Percentiles rank a stretch among this genome's conserved stretches.
phyloP scores from a whole-genome alignment of 2,888 invertebrate genomes.

The Tillus elongatus region DNA sequence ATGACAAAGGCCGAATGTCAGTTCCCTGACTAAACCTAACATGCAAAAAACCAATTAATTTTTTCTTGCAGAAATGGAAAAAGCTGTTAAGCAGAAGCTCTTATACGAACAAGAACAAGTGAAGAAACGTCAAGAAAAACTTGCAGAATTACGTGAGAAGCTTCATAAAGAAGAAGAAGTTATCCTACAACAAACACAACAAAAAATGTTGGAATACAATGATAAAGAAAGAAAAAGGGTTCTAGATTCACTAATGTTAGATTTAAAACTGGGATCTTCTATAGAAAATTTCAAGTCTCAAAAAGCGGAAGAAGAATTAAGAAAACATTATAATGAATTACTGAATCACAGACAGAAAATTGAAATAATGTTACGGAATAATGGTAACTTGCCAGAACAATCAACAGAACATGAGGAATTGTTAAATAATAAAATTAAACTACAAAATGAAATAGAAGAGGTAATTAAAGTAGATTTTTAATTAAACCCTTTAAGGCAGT shows the following conservation, averaged over 20 bases:
- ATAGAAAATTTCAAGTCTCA: slow-evolving; percentile 7
- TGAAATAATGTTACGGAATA: too few relatives aligned
- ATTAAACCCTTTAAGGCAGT: too few relatives aligned
- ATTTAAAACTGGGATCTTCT: slow-evolving; percentile 8
- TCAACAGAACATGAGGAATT: too few relatives aligned
- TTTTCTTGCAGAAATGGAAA: slow-evolving; percentile 26
- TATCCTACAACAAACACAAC: slow-evolving; percentile 24
- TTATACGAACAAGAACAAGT: slow-evolving; percentile 25
- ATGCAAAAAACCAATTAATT: neutral
- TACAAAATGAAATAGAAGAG: too few relatives aligned
- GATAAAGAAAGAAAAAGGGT: neutral
- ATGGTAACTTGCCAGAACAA: too few relatives aligned
- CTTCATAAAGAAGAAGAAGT: slow-evolving; percentile 29
- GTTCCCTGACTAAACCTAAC: too few relatives aligned
- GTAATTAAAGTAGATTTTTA: too few relatives aligned
- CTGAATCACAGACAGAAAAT: slow-evolving; percentile 29
- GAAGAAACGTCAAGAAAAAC: slow-evolving; percentile 26
- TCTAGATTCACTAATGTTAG: neutral
- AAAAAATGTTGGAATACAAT: slow-evolving; percentile 20
- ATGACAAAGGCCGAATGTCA: too few relatives aligned
- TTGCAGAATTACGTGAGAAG: slow-evolving; percentile 24
- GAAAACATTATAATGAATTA: slow-evolving; percentile 29
- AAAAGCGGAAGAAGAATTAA: slow-evolving; percentile 24
- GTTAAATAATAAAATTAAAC: too few relatives aligned
- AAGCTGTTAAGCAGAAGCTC: slow-evolving; percentile 27